Conservation (phyloP, 1,140 invertebrate species). For the roundworm (Caenorhabditis elegans) region WBcel235 BX284606.5:4596001-4596500, state of each 20-base stretch:
- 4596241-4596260: background rate
- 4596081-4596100: no score
- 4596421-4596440: background rate
- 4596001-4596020: no score
- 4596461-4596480: background rate
- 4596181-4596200: no score
- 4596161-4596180: no score
- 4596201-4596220: no score
- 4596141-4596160: no score
- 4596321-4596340: background rate
- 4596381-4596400: background rate
- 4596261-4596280: background rate
- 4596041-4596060: no score
- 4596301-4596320: background rate
- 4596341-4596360: background rate
- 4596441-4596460: background rate
- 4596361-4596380: background rate
- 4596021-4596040: no score
- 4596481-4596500: background rate
- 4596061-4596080: no score
- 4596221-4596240: no score
- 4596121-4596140: no score
- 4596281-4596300: background rate
- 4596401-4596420: background rate
- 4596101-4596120: no score